These are phyloP conservation scores for Neoaliturus tenellus DNA, from an alignment of 2,888 invertebrate genomes.

Conservation along the genomic window DNA sequence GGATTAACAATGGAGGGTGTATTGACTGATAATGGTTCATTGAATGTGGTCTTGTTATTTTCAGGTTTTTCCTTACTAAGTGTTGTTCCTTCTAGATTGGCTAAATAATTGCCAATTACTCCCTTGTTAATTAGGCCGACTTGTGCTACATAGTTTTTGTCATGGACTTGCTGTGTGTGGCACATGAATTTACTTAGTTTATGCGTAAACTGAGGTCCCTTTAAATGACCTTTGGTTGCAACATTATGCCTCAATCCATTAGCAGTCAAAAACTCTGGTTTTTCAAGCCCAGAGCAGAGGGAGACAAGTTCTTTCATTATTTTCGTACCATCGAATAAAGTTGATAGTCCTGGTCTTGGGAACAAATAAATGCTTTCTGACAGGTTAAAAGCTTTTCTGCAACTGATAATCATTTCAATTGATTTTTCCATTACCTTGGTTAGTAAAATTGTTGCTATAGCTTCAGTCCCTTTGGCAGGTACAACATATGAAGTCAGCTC, in stretches of 20 bases:
- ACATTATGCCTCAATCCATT: constrained; percentile 27
- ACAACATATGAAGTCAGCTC: constrained; percentile 26
- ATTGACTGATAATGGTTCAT: too few relatives aligned
- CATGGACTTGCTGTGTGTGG: constrained; percentile 8
- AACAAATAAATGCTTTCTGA: constrained; percentile 15
- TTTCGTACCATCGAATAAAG: constrained; percentile 11
- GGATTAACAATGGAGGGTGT: too few relatives aligned
- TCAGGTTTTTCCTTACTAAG: too few relatives aligned
- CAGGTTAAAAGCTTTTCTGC: not conserved
- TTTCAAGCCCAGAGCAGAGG: constrained; percentile 14
- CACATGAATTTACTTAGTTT: constrained; percentile 27
- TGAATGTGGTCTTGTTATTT: too few relatives aligned
- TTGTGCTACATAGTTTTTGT: constrained; percentile 22
- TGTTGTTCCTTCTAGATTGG: not conserved
- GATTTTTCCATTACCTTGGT: constrained; percentile 2
- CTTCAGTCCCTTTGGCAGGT: constrained; percentile 2
- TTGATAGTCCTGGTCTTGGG: not conserved
- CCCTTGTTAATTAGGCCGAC: not conserved
- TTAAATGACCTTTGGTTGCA: not conserved
- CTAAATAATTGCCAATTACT: constrained; percentile 7
- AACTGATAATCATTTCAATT: not conserved
- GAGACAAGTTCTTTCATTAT: not conserved
- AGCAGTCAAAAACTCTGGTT: not conserved
- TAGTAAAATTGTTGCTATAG: constrained; percentile 12
- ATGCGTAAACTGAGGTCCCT: constrained; percentile 1